A percentile compares a stretch with the other conserved stretches of the same genome.
Evolutionary conservation across 2,888 invertebrate genomes (phyloP).

Genomic region (Branchellion lobata): DNA sequence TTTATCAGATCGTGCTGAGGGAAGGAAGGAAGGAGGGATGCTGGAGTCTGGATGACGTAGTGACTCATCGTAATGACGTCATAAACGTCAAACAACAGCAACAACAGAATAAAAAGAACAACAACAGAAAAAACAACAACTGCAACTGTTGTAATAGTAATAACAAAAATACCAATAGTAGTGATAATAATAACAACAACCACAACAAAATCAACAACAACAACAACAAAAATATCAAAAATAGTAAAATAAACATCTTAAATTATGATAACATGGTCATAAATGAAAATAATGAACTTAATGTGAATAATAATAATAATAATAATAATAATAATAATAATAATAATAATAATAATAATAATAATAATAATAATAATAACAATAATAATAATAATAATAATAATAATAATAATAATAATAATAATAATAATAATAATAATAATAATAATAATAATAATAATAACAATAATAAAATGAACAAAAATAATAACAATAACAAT

Average conservation of each 20-base stretch:
- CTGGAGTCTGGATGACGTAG: neutral
- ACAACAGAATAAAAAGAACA: neutral
- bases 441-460: neutral
- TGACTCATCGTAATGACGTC: neutral
- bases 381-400: neutral
- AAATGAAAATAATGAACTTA: no score
- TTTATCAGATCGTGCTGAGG: neutral
- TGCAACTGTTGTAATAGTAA: no score
- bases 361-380: neutral
- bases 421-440: neutral
- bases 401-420: neutral
- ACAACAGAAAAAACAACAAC: neutral
- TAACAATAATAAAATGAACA: neutral
- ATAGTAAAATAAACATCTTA: no score
- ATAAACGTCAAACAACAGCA: neutral
- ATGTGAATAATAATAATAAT: neutral
- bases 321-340: neutral
- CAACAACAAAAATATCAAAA: neutral
- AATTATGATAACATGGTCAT: no score
- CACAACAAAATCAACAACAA: neutral
- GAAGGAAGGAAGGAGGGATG: neutral
- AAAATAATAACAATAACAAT: conserved; percentile 2
- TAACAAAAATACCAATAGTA: neutral
- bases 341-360: neutral
- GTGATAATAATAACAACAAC: neutral